These are phyloP conservation scores for Tiliacea aurago DNA, from an alignment of 2,888 invertebrate genomes.

Conservation along the genomic window DNA sequence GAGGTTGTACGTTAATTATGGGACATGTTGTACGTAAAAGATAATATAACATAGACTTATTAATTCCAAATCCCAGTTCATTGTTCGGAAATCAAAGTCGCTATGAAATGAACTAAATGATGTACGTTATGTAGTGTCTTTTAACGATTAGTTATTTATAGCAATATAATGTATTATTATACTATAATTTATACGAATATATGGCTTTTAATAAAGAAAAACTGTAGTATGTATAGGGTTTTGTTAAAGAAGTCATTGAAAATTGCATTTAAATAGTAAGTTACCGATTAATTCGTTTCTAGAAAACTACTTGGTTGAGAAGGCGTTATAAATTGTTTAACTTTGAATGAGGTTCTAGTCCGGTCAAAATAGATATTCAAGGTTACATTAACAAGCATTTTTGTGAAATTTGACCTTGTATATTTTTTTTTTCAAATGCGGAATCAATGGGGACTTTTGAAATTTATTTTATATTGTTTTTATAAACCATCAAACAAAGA, in stretches of 20 bases:
- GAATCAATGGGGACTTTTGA: no score
- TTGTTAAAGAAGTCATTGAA: not conserved
- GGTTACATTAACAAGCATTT: no score
- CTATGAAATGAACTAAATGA: slow-evolving; percentile 50
- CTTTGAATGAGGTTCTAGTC: no score
- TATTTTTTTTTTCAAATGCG: no score
- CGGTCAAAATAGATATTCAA: no score
- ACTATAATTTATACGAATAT: no score
- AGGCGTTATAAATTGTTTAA: not conserved
- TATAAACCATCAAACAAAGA: no score
- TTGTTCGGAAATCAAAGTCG: slow-evolving; percentile 38
- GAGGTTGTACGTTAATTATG: no score
- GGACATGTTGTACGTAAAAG: no score
- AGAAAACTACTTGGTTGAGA: not conserved
- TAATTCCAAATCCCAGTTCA: slow-evolving; percentile 22
- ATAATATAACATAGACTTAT: not conserved
- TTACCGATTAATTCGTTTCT: not conserved
- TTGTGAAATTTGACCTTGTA: no score
- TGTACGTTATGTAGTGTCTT: slow-evolving; percentile 44
- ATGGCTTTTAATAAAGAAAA: not conserved
- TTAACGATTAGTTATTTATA: slow-evolving; percentile 56
- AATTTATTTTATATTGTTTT: no score
- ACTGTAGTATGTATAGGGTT: not conserved
- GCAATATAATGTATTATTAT: no score
- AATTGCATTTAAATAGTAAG: not conserved